Conservation (phyloP, 2,113 vertebrate species). For the Solea senegalensis region DNA sequence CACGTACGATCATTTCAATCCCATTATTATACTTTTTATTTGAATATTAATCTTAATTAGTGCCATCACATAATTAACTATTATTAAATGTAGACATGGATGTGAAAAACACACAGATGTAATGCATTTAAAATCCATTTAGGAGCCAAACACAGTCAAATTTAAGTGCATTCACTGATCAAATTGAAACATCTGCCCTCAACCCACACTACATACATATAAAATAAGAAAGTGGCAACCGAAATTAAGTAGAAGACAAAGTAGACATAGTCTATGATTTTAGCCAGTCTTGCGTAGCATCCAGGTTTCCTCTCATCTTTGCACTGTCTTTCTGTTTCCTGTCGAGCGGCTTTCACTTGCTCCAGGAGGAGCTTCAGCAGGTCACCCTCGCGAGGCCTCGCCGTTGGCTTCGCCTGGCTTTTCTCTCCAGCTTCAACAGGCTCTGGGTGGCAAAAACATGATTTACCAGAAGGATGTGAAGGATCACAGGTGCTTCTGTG, state of each 20-base stretch:
- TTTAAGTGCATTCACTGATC: no score
- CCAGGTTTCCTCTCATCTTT: background rate
- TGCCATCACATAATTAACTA: no score
- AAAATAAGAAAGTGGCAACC: fast-evolving
- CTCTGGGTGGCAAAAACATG: conserved; percentile 20
- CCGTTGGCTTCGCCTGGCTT: background rate
- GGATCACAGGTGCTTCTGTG: no score
- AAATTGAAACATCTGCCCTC: no score
- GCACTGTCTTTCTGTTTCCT: background rate
- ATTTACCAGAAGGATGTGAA: no score
- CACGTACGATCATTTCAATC: no score
- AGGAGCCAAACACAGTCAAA: no score
- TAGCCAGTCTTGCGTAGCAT: conserved; percentile 7
- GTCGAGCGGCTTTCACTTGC: conserved; percentile 38
- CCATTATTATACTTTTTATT: no score
- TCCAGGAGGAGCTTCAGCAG: conserved; percentile 51
- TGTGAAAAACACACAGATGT: no score
- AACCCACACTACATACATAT: conserved; percentile 1
- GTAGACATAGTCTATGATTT: conserved; percentile 32
- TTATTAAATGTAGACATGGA: no score
- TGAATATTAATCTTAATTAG: no score
- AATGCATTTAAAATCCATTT: no score
- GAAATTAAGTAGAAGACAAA: conserved; percentile 30
- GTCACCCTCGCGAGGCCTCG: fast-evolving
- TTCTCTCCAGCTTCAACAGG: background rate